phyloP scores from a whole-genome alignment of 2,113 vertebrate species.

The Muntiacus reevesi region DNA sequence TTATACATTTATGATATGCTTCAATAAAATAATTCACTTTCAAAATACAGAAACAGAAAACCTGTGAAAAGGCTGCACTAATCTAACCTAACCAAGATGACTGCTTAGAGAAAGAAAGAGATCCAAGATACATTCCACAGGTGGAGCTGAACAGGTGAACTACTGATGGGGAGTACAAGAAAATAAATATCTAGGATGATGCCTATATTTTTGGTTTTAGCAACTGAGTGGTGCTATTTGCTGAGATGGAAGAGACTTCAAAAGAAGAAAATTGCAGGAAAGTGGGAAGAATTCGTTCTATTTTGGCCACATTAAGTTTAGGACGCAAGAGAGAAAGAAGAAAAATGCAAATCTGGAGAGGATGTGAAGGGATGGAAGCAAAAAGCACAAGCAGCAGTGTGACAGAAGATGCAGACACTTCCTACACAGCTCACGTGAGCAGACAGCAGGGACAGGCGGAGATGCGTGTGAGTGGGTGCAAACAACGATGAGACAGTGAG shows the following conservation, averaged over 20 bases:
- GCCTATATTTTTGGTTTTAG: neutral
- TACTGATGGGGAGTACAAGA: neutral
- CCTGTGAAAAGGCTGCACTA: neutral
- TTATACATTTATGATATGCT: neutral
- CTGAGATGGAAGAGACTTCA: neutral
- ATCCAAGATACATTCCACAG: neutral
- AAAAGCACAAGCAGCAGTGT: neutral
- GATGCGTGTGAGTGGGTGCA: neutral
- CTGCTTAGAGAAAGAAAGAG: neutral
- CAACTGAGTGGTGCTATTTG: neutral
- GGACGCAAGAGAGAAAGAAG: neutral
- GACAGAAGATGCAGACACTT: neutral
- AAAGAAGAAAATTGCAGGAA: neutral
- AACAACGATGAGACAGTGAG: neutral
- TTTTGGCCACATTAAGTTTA: neutral
- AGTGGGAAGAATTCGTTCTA: neutral
- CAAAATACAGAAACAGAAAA: neutral
- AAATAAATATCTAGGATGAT: neutral
- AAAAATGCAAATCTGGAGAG: neutral
- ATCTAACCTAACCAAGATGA: neutral
- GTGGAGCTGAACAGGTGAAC: neutral
- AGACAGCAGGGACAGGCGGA: neutral
- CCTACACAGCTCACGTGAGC: neutral
- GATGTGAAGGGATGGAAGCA: neutral
- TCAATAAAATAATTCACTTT: slow-evolving; percentile 7